Conservation (phyloP, 2,888 invertebrate genomes). For the Pseudococcus longispinus region DNA sequence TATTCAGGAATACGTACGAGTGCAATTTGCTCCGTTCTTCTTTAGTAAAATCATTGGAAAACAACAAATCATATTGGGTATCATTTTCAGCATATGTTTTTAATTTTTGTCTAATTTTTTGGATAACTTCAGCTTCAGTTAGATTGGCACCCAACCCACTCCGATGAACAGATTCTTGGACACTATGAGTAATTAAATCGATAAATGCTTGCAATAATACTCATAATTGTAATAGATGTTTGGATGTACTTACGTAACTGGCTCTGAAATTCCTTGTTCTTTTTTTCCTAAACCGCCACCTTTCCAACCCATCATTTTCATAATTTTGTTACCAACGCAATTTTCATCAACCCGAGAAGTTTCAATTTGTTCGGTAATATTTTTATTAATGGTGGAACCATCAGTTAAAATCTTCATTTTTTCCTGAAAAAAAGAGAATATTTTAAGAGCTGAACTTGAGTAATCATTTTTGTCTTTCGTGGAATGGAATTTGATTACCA, state of each 20-base stretch:
- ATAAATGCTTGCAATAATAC: background rate
- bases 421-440: conserved; percentile 31
- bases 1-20: conserved; percentile 62
- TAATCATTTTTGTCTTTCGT: background rate
- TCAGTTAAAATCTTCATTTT: conserved; percentile 40
- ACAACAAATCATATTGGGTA: conserved; percentile 60
- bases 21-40: conserved; percentile 72
- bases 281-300: conserved; percentile 57
- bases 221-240: background rate
- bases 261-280: conserved; percentile 54
- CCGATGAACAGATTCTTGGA: conserved; percentile 32
- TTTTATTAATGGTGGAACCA: conserved; percentile 52
- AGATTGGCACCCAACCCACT: conserved; percentile 47
- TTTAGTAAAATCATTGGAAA: conserved; percentile 70
- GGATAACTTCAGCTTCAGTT: conserved; percentile 27
- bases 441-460: background rate
- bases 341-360: background rate
- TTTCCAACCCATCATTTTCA: conserved; percentile 58
- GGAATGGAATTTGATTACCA: background rate
- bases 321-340: conserved; percentile 55
- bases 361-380: conserved; percentile 1
- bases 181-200: background rate
- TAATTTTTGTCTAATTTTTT: conserved; percentile 17
- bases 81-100: background rate
- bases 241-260: conserved; percentile 50